Base-by-base conservation (phyloP, 1,140 invertebrate genomes). In the Pygmarrhopalites habei region DNA sequence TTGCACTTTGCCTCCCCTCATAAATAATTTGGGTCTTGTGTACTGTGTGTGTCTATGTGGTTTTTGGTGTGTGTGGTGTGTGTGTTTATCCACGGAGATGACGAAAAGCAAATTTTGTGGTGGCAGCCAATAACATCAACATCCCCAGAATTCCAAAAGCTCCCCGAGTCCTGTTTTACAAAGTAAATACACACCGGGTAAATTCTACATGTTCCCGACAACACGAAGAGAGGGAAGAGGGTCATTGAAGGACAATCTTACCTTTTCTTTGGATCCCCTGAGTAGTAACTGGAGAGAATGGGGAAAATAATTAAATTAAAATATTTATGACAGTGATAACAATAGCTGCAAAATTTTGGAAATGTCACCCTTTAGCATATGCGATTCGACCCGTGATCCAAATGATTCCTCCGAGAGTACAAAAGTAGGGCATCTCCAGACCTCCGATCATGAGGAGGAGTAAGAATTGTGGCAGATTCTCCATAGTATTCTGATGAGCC, bases 321-420 rank as follows among this genome's bases (percentile, higher is more conserved):
- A n/a, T n/a, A n/a, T n/a, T n/a, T n/a, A n/a, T n/a, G n/a, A n/a
- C n/a, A n/a, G n/a, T n/a, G n/a, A n/a, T n/a, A n/a, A n/a, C n/a
- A n/a, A n/a, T n/a, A n/a, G n/a, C n/a, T n/a, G n/a, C n/a, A n/a
- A n/a, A n/a, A n/a, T n/a, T n/a, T n/a, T n/a, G n/a, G n/a, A n/a
- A n/a, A n/a, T n/a, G n/a, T n/a, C n/a, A n/a, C n/a, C 79, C 79
- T 21, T 73, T 67, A 15, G 79, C 78, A 72, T 80, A 81, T 21
- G 73, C 73, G 58, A 81, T 72, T 61, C 78, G 66, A 26, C 78
- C 75, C 15, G 32, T 35, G 35, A 64, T 58, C 62, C 62, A 64
- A 35, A 64, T 64, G 28, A 55, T 57, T 17, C 62, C 28, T 73
- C 47, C 26, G 26, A 72, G 57, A 46, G 79, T 75, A 58, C 74